phyloP scores from a whole-genome alignment of 2,888 invertebrate genomes.

The Schizaphis graminum region DNA sequence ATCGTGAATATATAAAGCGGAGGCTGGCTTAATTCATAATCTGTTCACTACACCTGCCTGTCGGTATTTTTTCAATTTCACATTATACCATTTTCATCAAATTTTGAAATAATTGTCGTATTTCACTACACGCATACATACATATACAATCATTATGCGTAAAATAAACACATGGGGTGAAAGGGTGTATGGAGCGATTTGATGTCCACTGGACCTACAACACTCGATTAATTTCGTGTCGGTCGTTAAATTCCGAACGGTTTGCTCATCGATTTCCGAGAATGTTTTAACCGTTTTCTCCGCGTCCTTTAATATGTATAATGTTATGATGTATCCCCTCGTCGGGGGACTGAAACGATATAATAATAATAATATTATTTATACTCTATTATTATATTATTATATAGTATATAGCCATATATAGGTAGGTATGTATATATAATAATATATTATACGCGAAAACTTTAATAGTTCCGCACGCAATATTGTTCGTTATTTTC shows the following conservation, averaged over 20 bases:
- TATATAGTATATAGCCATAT: neutral
- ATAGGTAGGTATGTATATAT: neutral
- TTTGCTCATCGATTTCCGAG: neutral
- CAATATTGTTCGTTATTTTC: conserved; percentile 31
- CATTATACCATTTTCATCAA: neutral
- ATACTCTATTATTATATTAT: neutral
- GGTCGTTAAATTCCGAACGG: conserved; percentile 33
- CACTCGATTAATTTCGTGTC: conserved; percentile 49
- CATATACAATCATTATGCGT: neutral
- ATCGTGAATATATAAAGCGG: neutral
- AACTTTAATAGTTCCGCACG: conserved; percentile 47
- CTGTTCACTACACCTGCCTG: neutral
- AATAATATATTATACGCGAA: neutral
- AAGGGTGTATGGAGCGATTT: neutral
- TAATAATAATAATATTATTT: neutral
- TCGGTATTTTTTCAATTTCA: neutral
- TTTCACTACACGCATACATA: neutral
- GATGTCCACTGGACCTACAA: neutral
- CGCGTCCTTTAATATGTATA: neutral
- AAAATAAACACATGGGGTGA: neutral
- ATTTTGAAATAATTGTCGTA: neutral
- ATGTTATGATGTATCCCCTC: neutral
- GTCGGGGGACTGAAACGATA: neutral
- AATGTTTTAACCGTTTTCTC: conserved; percentile 45
- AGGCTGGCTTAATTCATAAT: neutral